Conservation (phyloP, 2,113 vertebrate genomes). For the Desmodus rotundus region DNA sequence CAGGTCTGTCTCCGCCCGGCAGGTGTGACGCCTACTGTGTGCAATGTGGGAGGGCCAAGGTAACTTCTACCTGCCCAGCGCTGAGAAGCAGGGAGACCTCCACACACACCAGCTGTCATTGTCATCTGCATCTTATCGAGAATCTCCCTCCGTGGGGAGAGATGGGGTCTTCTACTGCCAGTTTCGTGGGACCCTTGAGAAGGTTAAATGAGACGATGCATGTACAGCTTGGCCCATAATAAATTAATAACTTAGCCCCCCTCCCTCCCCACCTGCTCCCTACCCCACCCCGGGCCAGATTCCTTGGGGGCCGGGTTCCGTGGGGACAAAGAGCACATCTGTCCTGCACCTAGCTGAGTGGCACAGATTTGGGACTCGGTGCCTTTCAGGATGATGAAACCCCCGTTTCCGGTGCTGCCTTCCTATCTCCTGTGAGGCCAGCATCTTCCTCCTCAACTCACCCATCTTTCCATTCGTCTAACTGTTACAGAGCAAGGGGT, state of each 20-base stretch:
- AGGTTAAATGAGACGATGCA: neutral
- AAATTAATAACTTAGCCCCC: neutral
- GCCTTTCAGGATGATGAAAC: accelerated
- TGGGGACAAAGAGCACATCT: neutral
- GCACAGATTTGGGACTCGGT: accelerated
- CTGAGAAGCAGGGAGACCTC: neutral
- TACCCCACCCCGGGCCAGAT: neutral
- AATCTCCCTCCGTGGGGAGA: accelerated
- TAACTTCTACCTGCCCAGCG: neutral
- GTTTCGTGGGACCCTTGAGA: accelerated
- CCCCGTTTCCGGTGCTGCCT: accelerated
- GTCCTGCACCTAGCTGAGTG: neutral
- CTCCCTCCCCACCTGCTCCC: neutral
- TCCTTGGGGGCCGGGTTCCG: neutral
- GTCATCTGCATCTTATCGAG: neutral
- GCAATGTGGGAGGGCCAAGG: neutral
- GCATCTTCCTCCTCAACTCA: too few species aligned
- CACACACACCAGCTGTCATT: accelerated
- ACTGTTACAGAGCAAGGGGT: too few species aligned
- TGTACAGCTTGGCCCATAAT: neutral
- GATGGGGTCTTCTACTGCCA: too few species aligned
- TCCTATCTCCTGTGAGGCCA: accelerated
- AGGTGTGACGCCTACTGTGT: neutral
- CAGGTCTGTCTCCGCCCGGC: neutral
- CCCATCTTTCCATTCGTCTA: neutral